Evolutionary conservation across 2,797 vertebrate species (phyloP), one percentile per base, ranked within the genome.

Genomic region (Nyctalus aviator): DNA sequence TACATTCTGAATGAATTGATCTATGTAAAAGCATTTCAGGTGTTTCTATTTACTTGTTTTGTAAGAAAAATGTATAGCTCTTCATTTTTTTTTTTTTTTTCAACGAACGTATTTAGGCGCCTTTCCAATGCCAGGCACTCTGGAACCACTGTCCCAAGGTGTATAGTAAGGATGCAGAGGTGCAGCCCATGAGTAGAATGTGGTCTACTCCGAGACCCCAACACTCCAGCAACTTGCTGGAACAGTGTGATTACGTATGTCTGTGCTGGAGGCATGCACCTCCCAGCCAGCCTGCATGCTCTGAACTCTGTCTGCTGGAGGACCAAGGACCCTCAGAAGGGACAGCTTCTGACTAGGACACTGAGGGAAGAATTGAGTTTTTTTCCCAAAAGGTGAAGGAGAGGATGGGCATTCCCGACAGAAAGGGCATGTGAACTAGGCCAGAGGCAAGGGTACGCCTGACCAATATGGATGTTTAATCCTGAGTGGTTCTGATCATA

Each of bases 31-130:
- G 30, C 64, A 72, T 94, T 53, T 84, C 32, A 91, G 44, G 55
- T 48, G 23, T 88, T 83, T 92, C 30, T 82, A 21, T 84, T 94
- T 32, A 35, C 82, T 94, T 32, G 15, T 30, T 84, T 75, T 93
- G 83, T 75, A 62, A 78, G 57, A 83, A 64, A 93, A 84, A 21
- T 8, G 1, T 89, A 25, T 59, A n/a, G 41, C 71, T 37, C 37
- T 77, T 88, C 35, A 68, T 71, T 93, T 32, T 59, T 25, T 77
- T 88, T n/a, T 62, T 71, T 93, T 32, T 59, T 25, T 6, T 23
- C 53, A 68, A 9, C 35, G 18, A 76, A 4, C 73, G 81, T 68
- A 64, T 75, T 72, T 82, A 66, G n/a, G 59, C 57, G 11, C n/a
- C 59, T 66, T 3, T 86, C 11, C 25, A 13, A 53, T 32, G 76